These are phyloP conservation scores for Philopotamus ludificatus DNA, from an alignment of 1,140 invertebrate species.

Conservation along the genomic window DNA sequence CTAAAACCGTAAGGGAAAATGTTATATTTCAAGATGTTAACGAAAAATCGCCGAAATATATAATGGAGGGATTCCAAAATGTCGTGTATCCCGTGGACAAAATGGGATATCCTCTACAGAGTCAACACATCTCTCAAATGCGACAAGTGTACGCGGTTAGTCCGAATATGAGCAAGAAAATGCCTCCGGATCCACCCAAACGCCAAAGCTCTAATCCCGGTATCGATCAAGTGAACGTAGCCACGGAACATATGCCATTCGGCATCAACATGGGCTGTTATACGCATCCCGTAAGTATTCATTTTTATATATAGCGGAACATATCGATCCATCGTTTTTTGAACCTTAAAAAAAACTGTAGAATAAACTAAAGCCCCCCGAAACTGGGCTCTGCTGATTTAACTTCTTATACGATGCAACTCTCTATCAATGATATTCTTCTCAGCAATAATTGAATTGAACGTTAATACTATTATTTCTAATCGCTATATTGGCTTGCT, in stretches of 20 bases:
- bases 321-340: too few relatives aligned
- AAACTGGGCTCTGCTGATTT: too few relatives aligned
- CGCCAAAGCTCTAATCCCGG: constrained; percentile 60
- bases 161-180: constrained; percentile 67
- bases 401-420: too few relatives aligned
- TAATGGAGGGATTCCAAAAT: constrained; percentile 44
- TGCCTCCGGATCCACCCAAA: constrained; percentile 85
- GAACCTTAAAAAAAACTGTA: too few relatives aligned
- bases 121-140: constrained; percentile 44
- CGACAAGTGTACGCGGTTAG: constrained; percentile 56
- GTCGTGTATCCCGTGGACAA: constrained; percentile 48
- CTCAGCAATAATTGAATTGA: too few relatives aligned
- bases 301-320: too few relatives aligned
- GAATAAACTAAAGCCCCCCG: too few relatives aligned
- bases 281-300: constrained; percentile 35
- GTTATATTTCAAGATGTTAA: constrained; percentile 50
- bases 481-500: too few relatives aligned
- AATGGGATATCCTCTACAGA: constrained; percentile 52
- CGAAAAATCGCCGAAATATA: constrained; percentile 58
- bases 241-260: constrained; percentile 41
- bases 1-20: constrained; percentile 52
- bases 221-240: constrained; percentile 36
- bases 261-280: constrained; percentile 34
- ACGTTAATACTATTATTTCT: too few relatives aligned
- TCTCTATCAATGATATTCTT: too few relatives aligned